Evolutionary conservation across 2,113 vertebrate species (phyloP).

Genomic region (Rhinichthys klamathensis): DNA sequence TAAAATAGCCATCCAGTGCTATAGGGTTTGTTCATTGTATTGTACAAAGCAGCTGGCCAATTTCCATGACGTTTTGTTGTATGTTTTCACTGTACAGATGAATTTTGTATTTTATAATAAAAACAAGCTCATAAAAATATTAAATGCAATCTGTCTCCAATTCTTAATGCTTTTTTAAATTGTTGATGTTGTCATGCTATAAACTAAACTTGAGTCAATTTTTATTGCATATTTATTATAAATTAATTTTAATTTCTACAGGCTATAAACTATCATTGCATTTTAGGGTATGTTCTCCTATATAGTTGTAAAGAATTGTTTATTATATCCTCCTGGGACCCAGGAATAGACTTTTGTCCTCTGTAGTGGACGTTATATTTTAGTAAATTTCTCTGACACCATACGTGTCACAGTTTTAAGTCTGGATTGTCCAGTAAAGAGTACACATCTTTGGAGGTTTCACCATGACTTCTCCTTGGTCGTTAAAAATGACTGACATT

Average conservation of each 20-base stretch:
- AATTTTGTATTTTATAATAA: constrained; percentile 40
- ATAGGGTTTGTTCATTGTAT: not conserved
- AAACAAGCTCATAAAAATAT: not conserved
- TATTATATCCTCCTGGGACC: too few relatives aligned
- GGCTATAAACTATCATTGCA: not conserved
- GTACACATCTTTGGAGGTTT: too few relatives aligned
- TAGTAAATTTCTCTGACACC: too few relatives aligned
- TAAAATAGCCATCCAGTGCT: not conserved
- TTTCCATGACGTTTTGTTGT: not conserved
- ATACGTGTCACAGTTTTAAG: too few relatives aligned
- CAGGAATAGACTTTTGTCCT: too few relatives aligned
- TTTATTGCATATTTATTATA: not conserved
- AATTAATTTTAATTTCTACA: not conserved
- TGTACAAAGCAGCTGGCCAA: not conserved
- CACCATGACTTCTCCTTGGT: too few relatives aligned
- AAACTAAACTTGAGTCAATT: not conserved
- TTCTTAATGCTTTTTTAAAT: not conserved
- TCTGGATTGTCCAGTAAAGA: too few relatives aligned
- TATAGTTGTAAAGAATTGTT: too few relatives aligned
- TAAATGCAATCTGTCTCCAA: not conserved
- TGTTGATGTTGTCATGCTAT: not conserved
- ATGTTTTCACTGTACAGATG: constrained; percentile 9
- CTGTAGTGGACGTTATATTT: too few relatives aligned
- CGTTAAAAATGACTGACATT: too few relatives aligned
- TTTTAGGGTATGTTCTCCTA: not conserved